Evolutionary conservation across 2,888 invertebrate species (phyloP), one percentile per base, ranked within the genome.

Genomic region (Acronicta psi): DNA sequence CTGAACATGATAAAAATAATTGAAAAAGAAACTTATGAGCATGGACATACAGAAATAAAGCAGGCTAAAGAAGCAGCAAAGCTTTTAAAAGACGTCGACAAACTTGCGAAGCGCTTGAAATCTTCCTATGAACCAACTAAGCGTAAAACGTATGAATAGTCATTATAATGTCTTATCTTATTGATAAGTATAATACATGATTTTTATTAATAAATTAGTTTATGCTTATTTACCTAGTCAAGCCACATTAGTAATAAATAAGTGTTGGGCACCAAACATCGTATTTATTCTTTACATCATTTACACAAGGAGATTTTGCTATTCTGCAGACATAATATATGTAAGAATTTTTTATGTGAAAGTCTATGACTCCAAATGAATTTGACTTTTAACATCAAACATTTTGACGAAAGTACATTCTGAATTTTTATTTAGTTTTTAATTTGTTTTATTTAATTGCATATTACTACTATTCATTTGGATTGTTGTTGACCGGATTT

Each of bases 21-120:
- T 45, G 93, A 93, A 69, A 90, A 88, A 57, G 88, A 89, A 77
- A 88, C 83, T 0, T 94, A 92, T 67, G 89, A 89, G 56, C 80
- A 80, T 34, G 88, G 86, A 46, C 73, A 80, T 8, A 84, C 79
- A 56, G 86, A 89, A 67, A 81, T 90, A 58, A 88, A 87, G 59
- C 84, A 84, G 68, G 92, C 94, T 9, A 85, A 85, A 72, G 73
- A 84, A 73, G 93, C 94, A 8, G 80, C 82, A 5, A 92, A 89
- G 69, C 71, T 92, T 57, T 66, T 94, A 13, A 91, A 89, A 71
- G 89, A 92, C 61, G 88, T 93, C 2, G 90, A 92, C 40, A 93
- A 93, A 72, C 77, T 94, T 51, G 86, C 84, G 56, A 92, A 82
- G 70, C 82, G 93, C 38, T 73, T 94, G 59, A 89, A 89, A 57